phyloP scores from a whole-genome alignment of 2,888 invertebrate genomes.

The Lithosia quadra region DNA sequence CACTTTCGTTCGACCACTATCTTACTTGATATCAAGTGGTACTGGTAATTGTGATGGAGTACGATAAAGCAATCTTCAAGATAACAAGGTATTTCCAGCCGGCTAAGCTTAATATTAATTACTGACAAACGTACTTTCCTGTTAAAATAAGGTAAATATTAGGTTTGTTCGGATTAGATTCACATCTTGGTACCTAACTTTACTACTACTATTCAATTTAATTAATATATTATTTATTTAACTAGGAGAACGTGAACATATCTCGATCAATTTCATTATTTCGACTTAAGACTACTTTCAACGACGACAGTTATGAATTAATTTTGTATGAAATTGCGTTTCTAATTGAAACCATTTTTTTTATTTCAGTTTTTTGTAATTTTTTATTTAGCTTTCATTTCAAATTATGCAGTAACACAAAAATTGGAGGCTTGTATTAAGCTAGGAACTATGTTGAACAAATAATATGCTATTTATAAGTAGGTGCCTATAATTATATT shows the following conservation, averaged over 20 bases:
- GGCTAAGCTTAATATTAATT: background rate
- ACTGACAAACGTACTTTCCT: background rate
- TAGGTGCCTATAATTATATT: background rate
- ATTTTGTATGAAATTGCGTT: background rate
- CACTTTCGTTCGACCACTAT: constrained; percentile 3
- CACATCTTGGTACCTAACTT: background rate
- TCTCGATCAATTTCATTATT: background rate
- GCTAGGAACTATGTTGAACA: background rate
- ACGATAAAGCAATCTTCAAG: constrained; percentile 2
- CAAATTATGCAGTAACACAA: background rate
- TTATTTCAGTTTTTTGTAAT: background rate
- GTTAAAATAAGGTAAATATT: background rate
- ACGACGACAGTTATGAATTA: background rate
- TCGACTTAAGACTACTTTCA: background rate
- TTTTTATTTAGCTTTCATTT: background rate
- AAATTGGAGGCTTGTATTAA: background rate
- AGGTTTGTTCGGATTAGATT: constrained; percentile 1
- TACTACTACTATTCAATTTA: background rate
- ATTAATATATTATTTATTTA: no score
- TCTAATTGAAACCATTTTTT: background rate
- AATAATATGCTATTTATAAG: background rate
- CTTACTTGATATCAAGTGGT: constrained; percentile 13
- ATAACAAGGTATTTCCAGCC: background rate
- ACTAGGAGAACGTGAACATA: background rate
- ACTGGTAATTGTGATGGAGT: constrained; percentile 9